phyloP scores from a whole-genome alignment of 1,140 invertebrate species.

The Rhynchophorus ferrugineus region DNA sequence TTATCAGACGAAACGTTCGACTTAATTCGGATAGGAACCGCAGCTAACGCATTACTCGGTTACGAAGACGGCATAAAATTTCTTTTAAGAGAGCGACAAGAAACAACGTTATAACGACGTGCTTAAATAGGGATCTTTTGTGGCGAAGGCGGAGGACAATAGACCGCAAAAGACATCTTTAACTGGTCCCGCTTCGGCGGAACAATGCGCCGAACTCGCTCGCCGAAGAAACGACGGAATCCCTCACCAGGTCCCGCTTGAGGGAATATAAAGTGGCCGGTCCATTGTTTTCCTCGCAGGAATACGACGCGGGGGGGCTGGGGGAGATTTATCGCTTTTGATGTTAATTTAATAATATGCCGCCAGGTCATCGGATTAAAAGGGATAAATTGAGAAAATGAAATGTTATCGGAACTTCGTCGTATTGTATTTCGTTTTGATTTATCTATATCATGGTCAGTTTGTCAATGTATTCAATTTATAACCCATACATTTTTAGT shows the following conservation, averaged over 20 bases:
- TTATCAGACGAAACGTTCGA: too few relatives aligned
- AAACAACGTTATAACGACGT: constrained; percentile 15
- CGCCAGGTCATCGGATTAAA: constrained; percentile 16
- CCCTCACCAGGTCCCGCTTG: constrained; percentile 13
- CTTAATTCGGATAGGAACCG: background rate
- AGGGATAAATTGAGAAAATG: constrained; percentile 18
- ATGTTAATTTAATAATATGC: constrained; percentile 22
- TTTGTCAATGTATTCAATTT: too few relatives aligned
- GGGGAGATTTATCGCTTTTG: constrained; percentile 16
- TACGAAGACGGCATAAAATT: background rate
- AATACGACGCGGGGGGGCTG: too few relatives aligned
- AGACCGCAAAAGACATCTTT: constrained; percentile 18
- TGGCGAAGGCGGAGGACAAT: constrained; percentile 7
- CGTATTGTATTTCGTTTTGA: too few relatives aligned
- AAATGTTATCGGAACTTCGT: constrained; percentile 15
- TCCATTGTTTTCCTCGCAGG: constrained; percentile 22
- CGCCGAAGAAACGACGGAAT: constrained; percentile 11
- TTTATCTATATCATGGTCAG: too few relatives aligned
- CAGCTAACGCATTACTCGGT: background rate
- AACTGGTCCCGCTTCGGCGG: constrained; percentile 10
- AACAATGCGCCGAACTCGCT: constrained; percentile 10
- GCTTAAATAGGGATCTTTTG: constrained; percentile 15
- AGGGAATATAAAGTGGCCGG: constrained; percentile 19
- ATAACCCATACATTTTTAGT: too few relatives aligned
- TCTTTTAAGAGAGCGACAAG: constrained; percentile 4